Base-by-base conservation (phyloP, 2,797 vertebrate genomes). In the Onychomys arenicola region DNA sequence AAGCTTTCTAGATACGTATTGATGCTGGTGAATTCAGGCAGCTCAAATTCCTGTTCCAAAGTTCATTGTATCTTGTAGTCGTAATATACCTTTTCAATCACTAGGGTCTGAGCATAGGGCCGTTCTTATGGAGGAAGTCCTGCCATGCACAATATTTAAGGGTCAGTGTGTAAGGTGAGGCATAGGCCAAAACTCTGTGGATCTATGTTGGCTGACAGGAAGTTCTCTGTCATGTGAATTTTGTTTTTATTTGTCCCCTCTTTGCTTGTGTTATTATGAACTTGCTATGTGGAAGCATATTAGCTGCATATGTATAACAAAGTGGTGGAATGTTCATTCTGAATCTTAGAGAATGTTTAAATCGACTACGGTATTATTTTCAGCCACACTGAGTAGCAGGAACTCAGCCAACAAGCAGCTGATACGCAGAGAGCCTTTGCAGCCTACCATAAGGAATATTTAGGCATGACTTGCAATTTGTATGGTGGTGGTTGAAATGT, bases 391-490 rank as follows among this genome's bases (percentile, higher is more conserved):
- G 63, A 87, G 29, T 46, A 77, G 57, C 76, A 94, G 71, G 61
- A 92, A 85, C 49, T 92, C 69, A 17, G 77, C 81, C 86, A 88
- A 90, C 46, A 57, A 82, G 89, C 76, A 10, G 29, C 59, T 65
- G 43, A 57, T 32, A 17, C 29, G 27, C 37, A 17, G 78, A 77
- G 27, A 43, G 40, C 59, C 59, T 76, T 69, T 89, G 67, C 43
- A 34, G 8, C 40, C 46, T 82, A 73, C 77, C 75, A 52, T 77
- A 93, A 92, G 90, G 89, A 65, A 49, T 65, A 75, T 61, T 93
- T 86, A 89, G 94, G 78, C 49, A 73, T 81, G 94, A 82, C 85
- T 96, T 92, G 55, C 78, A 90, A 65, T 94, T 81, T 92, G 29
- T 82, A 43, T 49, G 73, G 59, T 85, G 95, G 81, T 86, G 77